These are phyloP conservation scores for Drosophila chauvacae DNA, from an alignment of 1,140 invertebrate species.

Conservation along the genomic window DNA sequence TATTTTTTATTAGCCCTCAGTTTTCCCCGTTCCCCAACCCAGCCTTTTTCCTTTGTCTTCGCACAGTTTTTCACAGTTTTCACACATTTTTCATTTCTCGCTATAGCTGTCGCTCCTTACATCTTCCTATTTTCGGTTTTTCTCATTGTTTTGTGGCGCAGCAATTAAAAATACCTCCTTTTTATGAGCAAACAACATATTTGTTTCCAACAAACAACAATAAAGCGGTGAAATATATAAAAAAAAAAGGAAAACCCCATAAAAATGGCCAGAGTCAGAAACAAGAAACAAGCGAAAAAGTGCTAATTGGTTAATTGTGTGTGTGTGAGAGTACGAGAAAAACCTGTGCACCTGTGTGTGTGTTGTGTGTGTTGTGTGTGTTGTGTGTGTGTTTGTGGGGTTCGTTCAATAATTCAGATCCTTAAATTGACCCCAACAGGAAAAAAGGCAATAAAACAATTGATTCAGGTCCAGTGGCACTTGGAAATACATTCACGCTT, in stretches of 20 bases:
- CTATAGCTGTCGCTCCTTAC: slow-evolving; percentile 15
- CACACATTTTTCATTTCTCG: slow-evolving; percentile 35
- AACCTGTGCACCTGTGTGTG: slow-evolving; percentile 10
- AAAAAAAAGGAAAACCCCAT: slow-evolving; percentile 7
- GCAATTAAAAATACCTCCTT: slow-evolving; percentile 52
- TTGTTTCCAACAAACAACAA: slow-evolving; percentile 52
- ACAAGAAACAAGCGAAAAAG: slow-evolving; percentile 51
- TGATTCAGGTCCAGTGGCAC: slow-evolving; percentile 10
- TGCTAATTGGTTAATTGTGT: slow-evolving; percentile 56
- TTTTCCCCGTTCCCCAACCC: not conserved
- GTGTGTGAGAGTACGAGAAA: slow-evolving; percentile 10
- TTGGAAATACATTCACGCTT: not conserved
- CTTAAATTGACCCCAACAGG: slow-evolving; percentile 29
- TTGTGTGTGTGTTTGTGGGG: slow-evolving; percentile 15
- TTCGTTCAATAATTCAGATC: slow-evolving; percentile 44
- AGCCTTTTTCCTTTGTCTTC: slow-evolving; percentile 2
- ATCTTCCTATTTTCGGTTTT: slow-evolving; percentile 7
- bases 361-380: not conserved
- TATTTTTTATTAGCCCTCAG: slow-evolving; percentile 40
- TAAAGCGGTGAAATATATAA: slow-evolving; percentile 39
- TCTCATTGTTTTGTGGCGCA: slow-evolving; percentile 36
- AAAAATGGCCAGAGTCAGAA: slow-evolving; percentile 30
- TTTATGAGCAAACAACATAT: slow-evolving; percentile 46
- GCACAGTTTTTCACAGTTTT: slow-evolving; percentile 40
- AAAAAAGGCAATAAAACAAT: slow-evolving; percentile 1